Evolutionary conservation across 2,113 vertebrate genomes (phyloP).

Genomic region (Dolichotis patagonum): DNA sequence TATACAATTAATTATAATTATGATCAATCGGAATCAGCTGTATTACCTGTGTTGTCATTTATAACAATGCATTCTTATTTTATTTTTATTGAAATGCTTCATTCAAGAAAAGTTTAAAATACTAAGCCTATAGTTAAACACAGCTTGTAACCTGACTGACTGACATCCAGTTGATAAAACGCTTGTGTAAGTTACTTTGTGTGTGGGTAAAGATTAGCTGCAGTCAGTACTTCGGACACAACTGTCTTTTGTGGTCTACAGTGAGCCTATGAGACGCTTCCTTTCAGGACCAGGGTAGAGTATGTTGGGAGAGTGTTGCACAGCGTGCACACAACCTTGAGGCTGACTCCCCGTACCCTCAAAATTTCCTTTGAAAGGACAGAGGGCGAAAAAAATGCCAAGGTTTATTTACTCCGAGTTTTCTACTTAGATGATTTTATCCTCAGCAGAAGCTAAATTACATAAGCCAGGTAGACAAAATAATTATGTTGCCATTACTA

Average conservation of each 20-base stretch:
- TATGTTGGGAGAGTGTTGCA: neutral
- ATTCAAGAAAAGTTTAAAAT: constrained; percentile 19
- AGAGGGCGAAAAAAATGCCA: constrained; percentile 5
- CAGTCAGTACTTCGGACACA: neutral
- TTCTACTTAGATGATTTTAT: constrained; percentile 49
- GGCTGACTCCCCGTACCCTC: neutral
- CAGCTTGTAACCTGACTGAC: neutral
- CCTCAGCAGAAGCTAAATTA: neutral
- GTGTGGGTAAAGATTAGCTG: neutral
- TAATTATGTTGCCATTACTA: neutral
- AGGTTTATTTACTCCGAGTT: neutral
- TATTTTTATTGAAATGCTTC: constrained; percentile 30
- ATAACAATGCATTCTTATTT: constrained; percentile 32
- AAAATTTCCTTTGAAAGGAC: neutral
- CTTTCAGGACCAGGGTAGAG: neutral
- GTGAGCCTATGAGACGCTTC: neutral
- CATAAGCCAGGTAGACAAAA: neutral
- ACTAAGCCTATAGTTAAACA: neutral
- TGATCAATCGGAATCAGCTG: neutral
- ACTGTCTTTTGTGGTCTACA: neutral
- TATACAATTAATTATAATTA: neutral
- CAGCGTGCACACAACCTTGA: too few relatives aligned
- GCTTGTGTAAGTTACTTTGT: neutral
- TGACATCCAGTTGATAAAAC: neutral
- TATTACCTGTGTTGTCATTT: neutral